Evolutionary conservation across 2,113 vertebrate species (phyloP).

Genomic region (Xiphophorus hellerii): DNA sequence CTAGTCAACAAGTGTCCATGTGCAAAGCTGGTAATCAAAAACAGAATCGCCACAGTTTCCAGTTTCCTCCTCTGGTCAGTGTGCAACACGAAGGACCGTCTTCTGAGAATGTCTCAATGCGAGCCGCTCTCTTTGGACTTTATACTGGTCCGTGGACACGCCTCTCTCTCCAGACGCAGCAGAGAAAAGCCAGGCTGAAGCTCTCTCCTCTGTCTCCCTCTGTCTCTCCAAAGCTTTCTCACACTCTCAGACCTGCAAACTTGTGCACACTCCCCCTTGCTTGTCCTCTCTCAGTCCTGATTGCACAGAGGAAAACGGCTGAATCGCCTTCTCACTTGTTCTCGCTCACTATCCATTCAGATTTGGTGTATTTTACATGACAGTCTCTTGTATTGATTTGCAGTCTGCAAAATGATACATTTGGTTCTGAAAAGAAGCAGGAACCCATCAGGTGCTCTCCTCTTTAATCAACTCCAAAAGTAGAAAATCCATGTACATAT

Average conservation of each 20-base stretch:
- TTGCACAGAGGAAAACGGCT: constrained; percentile 27
- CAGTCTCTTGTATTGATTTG: constrained; percentile 8
- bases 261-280: constrained; percentile 46
- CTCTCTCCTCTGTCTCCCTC: constrained; percentile 63
- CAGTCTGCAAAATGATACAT: constrained; percentile 9
- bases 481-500: background rate
- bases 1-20: constrained; percentile 56
- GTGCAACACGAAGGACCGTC: constrained; percentile 59
- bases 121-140: constrained; percentile 77
- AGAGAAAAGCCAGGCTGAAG: constrained; percentile 71
- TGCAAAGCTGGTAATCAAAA: constrained; percentile 47
- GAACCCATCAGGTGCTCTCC: background rate
- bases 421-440: background rate
- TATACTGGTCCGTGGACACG: constrained; percentile 80
- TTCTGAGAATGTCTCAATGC: constrained; percentile 68
- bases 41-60: constrained; percentile 33
- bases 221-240: constrained; percentile 41
- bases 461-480: constrained; percentile 37
- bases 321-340: constrained; percentile 28
- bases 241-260: constrained; percentile 46
- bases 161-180: constrained; percentile 75
- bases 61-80: constrained; percentile 55
- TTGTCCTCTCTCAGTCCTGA: constrained; percentile 57
- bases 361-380: background rate
- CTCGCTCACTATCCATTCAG: background rate